Conservation (phyloP, 2,113 vertebrate species). For the Strix aluco region DNA sequence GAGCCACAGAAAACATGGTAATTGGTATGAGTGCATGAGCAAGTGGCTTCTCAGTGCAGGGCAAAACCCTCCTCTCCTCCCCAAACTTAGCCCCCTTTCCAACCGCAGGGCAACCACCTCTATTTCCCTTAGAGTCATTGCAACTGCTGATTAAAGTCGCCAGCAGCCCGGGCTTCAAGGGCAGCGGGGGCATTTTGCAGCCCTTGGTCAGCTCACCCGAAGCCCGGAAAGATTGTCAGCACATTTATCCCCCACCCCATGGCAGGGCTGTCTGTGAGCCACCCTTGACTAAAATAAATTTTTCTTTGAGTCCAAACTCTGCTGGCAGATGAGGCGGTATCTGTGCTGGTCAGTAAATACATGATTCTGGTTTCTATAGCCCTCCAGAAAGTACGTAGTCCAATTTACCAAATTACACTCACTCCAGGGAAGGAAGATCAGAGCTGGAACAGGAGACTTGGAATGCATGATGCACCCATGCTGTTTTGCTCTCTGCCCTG, state of each 20-base stretch:
- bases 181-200: background rate
- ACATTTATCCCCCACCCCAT: background rate
- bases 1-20: background rate
- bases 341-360: background rate
- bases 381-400: background rate
- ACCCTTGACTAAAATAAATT: background rate
- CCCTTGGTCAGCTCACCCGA: background rate
- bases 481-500: background rate
- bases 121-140: background rate
- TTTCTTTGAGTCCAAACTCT: background rate
- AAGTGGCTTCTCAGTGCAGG: background rate
- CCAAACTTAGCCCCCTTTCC: background rate
- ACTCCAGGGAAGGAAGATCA: background rate
- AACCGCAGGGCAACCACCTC: background rate
- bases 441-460: background rate
- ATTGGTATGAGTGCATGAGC: background rate
- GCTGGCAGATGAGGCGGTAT: background rate
- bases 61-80: background rate
- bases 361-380: background rate
- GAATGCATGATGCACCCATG: fast-evolving
- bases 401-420: background rate
- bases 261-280: background rate
- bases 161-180: background rate
- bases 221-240: background rate
- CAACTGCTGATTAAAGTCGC: background rate